These are phyloP conservation scores for Daktulosphaira vitifoliae DNA, from an alignment of 1,140 invertebrate species.

Conservation along the genomic window DNA sequence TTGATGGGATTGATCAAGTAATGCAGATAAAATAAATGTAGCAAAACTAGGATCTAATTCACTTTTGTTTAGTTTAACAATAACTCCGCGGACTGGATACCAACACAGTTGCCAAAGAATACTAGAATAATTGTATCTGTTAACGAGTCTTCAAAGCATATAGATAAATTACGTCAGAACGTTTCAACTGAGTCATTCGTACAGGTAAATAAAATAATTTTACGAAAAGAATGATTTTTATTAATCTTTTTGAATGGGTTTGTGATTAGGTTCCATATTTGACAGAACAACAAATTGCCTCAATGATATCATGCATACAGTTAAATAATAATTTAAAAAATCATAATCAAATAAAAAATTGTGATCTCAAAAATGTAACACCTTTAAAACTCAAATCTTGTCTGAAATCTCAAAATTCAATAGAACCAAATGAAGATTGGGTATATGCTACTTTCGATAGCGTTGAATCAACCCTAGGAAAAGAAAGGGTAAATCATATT, in stretches of 20 bases:
- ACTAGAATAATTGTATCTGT: conserved; percentile 64
- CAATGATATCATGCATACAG: not conserved
- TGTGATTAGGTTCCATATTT: not conserved
- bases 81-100: conserved; percentile 55
- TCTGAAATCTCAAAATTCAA: no score
- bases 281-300: not conserved
- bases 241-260: no score
- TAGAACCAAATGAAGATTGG: not conserved
- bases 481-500: not conserved
- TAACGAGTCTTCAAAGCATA: conserved; percentile 48
- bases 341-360: no score
- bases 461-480: not conserved
- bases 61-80: conserved; percentile 38
- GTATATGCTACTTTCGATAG: conserved; percentile 4
- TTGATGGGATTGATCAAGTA: conserved; percentile 64
- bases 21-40: not conserved
- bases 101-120: conserved; percentile 54
- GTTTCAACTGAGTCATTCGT: conserved; percentile 38
- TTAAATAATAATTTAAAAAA: no score
- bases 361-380: not conserved
- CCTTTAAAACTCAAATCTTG: not conserved
- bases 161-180: conserved; percentile 45
- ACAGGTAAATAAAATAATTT: conserved; percentile 42
- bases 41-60: no score
- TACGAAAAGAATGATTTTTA: not conserved